These are phyloP conservation scores for Pontoporia blainvillei DNA, from an alignment of 2,113 vertebrate genomes.

Conservation along the genomic window DNA sequence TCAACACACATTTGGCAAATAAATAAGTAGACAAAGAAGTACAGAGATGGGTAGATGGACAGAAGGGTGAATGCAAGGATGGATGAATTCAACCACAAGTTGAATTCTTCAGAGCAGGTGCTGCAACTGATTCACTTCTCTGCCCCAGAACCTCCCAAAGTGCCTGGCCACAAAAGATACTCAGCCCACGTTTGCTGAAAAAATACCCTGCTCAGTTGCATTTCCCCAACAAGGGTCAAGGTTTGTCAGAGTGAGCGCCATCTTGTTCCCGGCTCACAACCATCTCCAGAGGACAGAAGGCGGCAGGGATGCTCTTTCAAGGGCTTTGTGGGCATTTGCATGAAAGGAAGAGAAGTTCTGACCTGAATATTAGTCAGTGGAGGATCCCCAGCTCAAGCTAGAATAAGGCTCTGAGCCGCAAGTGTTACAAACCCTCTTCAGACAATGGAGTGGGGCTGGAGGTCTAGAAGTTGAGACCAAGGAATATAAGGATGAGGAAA, in stretches of 20 bases:
- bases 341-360: not conserved
- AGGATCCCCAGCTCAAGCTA: not conserved
- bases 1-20: not conserved
- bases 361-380: not conserved
- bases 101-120: not conserved
- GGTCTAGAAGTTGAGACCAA: not conserved
- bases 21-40: not conserved
- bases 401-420: not conserved
- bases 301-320: not conserved
- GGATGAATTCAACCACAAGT: not conserved
- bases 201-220: not conserved
- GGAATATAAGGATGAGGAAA: not conserved
- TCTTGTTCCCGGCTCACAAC: not conserved
- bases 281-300: not conserved
- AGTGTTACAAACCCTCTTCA: not conserved
- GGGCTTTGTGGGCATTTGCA: not conserved
- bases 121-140: not conserved
- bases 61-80: not conserved
- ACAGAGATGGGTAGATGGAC: not conserved
- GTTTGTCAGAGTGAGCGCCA: rapidly evolving
- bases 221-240: not conserved
- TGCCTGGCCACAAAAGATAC: too few relatives aligned
- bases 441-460: not conserved
- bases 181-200: not conserved
- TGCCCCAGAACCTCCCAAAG: not conserved